Percentiles rank a stretch among this genome's conserved stretches.
phyloP scores from a whole-genome alignment of 2,888 invertebrate genomes.

The Nomada flava region DNA sequence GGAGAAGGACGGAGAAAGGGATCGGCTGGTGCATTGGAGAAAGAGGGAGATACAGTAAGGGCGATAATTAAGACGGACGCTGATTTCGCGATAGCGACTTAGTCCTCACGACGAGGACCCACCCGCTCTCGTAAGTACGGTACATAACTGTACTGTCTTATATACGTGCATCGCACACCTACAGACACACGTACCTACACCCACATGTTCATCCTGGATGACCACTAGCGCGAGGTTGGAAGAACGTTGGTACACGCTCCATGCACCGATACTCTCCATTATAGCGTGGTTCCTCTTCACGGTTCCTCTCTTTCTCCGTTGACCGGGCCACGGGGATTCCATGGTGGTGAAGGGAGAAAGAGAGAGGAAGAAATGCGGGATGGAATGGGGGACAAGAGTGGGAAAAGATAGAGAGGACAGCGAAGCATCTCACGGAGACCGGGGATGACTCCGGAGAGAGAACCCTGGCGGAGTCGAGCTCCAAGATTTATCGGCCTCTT shows the following conservation, averaged over 20 bases:
- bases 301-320: slow-evolving; percentile 33
- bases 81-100: slow-evolving; percentile 81
- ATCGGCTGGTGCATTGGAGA: slow-evolving; percentile 10
- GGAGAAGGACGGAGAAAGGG: slow-evolving; percentile 1
- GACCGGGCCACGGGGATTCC: slow-evolving; percentile 32
- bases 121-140: slow-evolving; percentile 71
- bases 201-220: neutral
- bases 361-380: neutral
- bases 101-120: slow-evolving; percentile 75
- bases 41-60: slow-evolving; percentile 72
- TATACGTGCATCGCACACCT: slow-evolving; percentile 33
- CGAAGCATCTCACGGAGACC: slow-evolving; percentile 55
- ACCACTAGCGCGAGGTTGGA: neutral
- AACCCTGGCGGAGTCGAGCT: slow-evolving; percentile 64
- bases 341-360: slow-evolving; percentile 8
- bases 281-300: slow-evolving; percentile 38
- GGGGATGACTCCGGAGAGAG: slow-evolving; percentile 60
- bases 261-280: slow-evolving; percentile 58
- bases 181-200: slow-evolving; percentile 2
- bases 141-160: slow-evolving; percentile 72
- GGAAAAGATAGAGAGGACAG: slow-evolving; percentile 51
- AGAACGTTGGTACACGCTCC: slow-evolving; percentile 30
- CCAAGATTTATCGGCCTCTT: slow-evolving; percentile 82
- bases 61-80: slow-evolving; percentile 84
- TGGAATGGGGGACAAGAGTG: slow-evolving; percentile 28